phyloP scores from a whole-genome alignment of 2,113 vertebrate species.

The Boulengeromyrus knoepffleri region DNA sequence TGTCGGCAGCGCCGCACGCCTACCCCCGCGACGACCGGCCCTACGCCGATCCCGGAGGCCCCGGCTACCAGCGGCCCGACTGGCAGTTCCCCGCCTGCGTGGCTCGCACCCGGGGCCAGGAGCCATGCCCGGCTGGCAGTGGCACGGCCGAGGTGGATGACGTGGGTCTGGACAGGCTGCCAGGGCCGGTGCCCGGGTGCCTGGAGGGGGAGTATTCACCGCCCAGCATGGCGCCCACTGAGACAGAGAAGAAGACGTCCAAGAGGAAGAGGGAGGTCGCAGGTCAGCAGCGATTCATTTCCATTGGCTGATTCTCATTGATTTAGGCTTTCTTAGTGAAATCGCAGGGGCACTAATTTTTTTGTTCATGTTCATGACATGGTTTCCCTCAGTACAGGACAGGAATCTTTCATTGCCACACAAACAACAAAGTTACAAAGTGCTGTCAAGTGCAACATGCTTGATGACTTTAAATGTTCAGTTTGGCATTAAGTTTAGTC shows the following conservation, averaged over 20 bases:
- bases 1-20: constrained; percentile 64
- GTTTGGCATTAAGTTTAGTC: neutral
- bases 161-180: constrained; percentile 50
- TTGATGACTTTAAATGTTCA: neutral
- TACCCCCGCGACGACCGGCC: constrained; percentile 68
- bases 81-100: constrained; percentile 76
- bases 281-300: constrained; percentile 61
- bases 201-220: constrained; percentile 66
- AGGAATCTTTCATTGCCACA: neutral
- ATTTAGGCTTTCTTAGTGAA: neutral
- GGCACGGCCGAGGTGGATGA: constrained; percentile 51
- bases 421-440: neutral
- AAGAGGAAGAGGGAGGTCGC: constrained; percentile 75
- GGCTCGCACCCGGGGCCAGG: constrained; percentile 45
- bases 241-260: constrained; percentile 72
- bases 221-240: constrained; percentile 53
- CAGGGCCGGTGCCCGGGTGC: constrained; percentile 43
- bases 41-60: constrained; percentile 62
- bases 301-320: neutral
- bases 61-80: constrained; percentile 60
- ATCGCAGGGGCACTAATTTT: neutral
- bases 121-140: constrained; percentile 55
- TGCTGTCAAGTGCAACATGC: neutral
- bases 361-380: neutral
- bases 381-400: neutral